These are phyloP conservation scores for Nestor notabilis DNA, from an alignment of 2,113 vertebrate genomes.

Conservation along the genomic window DNA sequence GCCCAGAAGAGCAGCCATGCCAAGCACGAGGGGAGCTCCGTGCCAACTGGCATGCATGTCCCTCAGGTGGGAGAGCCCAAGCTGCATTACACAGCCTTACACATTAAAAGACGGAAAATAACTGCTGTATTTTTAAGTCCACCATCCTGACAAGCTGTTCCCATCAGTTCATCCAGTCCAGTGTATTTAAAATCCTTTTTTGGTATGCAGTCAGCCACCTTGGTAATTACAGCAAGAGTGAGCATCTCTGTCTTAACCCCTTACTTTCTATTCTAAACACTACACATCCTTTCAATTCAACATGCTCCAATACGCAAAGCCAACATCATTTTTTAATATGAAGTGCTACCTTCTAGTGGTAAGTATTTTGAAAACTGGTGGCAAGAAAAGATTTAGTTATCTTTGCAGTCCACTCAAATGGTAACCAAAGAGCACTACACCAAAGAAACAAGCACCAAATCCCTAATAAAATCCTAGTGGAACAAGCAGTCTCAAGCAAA, in stretches of 20 bases:
- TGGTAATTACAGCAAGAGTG: not conserved
- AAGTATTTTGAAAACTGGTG: not conserved
- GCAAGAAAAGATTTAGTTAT: not conserved
- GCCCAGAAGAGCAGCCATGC: slow-evolving; percentile 8
- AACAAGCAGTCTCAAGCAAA: not conserved
- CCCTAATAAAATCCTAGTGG: not conserved
- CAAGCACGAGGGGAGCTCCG: not conserved
- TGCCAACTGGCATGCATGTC: slow-evolving; percentile 1
- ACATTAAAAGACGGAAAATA: not conserved
- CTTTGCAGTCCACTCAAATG: not conserved
- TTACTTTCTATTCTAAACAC: not conserved
- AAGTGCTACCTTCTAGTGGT: not conserved
- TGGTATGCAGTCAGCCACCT: not conserved
- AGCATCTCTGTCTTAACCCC: not conserved
- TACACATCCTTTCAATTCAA: not conserved
- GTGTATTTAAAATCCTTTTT: not conserved
- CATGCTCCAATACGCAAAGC: not conserved
- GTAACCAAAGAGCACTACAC: not conserved
- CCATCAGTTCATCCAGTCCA: not conserved
- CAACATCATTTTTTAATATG: not conserved
- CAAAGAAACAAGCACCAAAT: not conserved
- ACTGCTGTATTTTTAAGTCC: not conserved
- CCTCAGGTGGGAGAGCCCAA: slow-evolving; percentile 27
- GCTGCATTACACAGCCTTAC: not conserved
- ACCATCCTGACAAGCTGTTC: slow-evolving; percentile 13